Base-by-base conservation (phyloP, 2,797 vertebrate species). In the Naso thynnoides region DNA sequence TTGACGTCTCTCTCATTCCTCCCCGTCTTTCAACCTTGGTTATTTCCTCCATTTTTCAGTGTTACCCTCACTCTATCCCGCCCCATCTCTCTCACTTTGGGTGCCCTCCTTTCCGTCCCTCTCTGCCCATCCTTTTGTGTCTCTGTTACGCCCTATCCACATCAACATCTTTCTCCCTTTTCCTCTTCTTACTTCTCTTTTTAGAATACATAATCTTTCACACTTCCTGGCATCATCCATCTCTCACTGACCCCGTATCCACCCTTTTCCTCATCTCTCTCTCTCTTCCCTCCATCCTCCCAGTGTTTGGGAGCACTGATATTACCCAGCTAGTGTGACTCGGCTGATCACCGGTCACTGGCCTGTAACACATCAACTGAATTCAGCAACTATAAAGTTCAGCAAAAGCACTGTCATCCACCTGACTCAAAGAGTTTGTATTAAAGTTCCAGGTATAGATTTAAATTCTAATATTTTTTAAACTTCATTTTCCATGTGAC, bases 1-100 rank as follows among this genome's bases (percentile, higher is more conserved):
- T 82, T 92, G 90, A 93, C 87, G 74, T 92, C 91, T 93, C 87
- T 92, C 89, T 93, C 88, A 86, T 90, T 87, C 81, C 85, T 88
- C 79, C 74, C 80, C 8, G 76, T 91, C 91, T 91, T 91, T 92
- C 89, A 92, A 71, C 86, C 87, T 84, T 82, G 86, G 75, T 89
- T 80, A 91, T 81, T 88, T 89, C 86, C 91, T 85, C 85, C 88
- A 90, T 93, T 87, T 84, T 87, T 92, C 88, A 88, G 57, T 6
- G 78, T 92, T 89, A 87, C 78, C 67, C 83, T 63, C 79, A 21
- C 78, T 73, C 81, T 70, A 62, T 72, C 60, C 53, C 45, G 38
- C 55, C 70, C 60, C 73, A 76, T 86, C 76, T 79, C 79, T 82
- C 83, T 79, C 80, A 39, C 79, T 79, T 74, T 78, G 60, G 19